Conservation (phyloP, 2,113 vertebrate genomes). For the Irena cyanogastra region DNA sequence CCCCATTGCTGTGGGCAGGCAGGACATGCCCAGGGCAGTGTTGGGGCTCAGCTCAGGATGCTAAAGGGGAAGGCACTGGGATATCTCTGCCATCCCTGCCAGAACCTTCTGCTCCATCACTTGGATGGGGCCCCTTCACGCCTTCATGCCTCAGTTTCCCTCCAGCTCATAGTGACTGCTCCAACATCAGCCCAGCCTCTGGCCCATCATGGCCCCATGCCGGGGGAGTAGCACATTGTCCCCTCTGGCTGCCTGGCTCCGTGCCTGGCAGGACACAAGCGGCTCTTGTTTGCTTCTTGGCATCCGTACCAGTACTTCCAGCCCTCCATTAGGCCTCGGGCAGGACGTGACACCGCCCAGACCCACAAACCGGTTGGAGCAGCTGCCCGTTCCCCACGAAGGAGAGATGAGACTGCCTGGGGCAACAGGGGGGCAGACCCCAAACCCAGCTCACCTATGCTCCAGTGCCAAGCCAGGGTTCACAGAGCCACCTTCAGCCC, state of each 20-base stretch:
- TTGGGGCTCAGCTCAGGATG: background rate
- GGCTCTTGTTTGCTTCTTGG: slow-evolving; percentile 14
- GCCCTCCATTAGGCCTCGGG: background rate
- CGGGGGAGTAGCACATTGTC: background rate
- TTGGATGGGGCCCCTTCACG: fast-evolving
- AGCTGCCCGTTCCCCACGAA: fast-evolving
- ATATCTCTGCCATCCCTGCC: background rate
- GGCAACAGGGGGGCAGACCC: background rate
- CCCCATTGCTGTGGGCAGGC: background rate
- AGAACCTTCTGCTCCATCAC: background rate
- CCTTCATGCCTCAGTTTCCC: background rate
- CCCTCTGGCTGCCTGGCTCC: background rate
- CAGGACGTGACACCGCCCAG: background rate
- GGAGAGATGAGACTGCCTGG: background rate
- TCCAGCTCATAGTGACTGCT: background rate
- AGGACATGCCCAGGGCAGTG: background rate
- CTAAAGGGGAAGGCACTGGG: background rate
- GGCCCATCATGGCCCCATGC: fast-evolving
- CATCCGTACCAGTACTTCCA: background rate
- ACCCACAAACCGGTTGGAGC: slow-evolving; percentile 36
- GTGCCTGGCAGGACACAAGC: background rate
- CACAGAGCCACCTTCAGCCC: background rate
- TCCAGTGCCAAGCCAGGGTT: background rate
- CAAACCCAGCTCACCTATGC: background rate
- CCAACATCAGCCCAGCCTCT: background rate